Evolutionary conservation across 1,140 invertebrate genomes (phyloP).

Genomic region (Holcopasites calliopsidis): DNA sequence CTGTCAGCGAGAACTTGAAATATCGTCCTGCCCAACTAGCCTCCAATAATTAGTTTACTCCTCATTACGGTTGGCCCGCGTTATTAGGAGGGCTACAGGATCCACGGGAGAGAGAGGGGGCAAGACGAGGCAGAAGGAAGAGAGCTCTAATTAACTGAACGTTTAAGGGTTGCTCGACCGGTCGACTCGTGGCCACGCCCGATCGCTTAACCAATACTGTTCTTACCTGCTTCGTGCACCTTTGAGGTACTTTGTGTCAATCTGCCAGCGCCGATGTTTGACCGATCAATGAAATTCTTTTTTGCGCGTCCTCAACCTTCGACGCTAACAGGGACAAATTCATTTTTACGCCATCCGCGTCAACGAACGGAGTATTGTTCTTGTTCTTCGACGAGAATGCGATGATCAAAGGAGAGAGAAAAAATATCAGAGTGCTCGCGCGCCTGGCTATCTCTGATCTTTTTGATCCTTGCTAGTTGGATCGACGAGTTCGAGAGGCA

Average conservation of each 20-base stretch:
- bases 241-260: conserved; percentile 56
- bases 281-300: background rate
- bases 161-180: conserved; percentile 70
- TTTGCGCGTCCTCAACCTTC: background rate
- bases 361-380: conserved; percentile 4
- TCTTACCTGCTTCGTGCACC: conserved; percentile 55
- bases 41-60: conserved; percentile 79
- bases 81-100: conserved; percentile 67
- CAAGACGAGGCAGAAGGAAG: background rate
- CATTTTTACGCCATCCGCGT: no score
- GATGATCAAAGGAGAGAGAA: background rate
- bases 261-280: conserved; percentile 17
- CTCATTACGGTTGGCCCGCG: conserved; percentile 75
- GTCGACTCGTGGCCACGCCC: conserved; percentile 69
- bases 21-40: conserved; percentile 75
- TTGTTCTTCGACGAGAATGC: no score
- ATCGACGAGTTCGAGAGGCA: background rate
- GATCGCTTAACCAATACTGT: conserved; percentile 60
- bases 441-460: conserved; percentile 68
- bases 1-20: conserved; percentile 77
- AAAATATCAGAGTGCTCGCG: conserved; percentile 34
- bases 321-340: no score
- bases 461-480: conserved; percentile 57
- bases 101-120: background rate
- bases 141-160: conserved; percentile 75